These are phyloP conservation scores for Calameuta filiformis DNA, from an alignment of 2,888 invertebrate genomes.

Conservation along the genomic window DNA sequence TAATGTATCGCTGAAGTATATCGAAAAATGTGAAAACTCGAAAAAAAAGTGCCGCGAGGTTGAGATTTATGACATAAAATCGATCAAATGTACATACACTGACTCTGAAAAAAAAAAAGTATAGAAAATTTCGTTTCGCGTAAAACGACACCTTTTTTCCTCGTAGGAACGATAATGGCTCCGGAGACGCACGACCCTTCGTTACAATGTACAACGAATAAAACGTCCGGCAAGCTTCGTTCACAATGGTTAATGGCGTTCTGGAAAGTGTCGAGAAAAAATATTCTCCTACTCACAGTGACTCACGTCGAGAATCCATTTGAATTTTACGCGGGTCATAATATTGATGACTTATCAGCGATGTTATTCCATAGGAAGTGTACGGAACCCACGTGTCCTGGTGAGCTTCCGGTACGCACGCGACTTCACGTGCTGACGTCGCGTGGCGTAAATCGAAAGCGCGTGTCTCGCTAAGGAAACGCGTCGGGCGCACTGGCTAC, in stretches of 20 bases:
- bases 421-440: slow-evolving; percentile 58
- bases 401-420: slow-evolving; percentile 54
- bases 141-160: not conserved
- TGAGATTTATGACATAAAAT: not conserved
- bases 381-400: slow-evolving; percentile 47
- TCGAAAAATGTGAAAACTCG: too few relatives aligned
- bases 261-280: not conserved
- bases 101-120: too few relatives aligned
- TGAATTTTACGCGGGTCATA: slow-evolving; percentile 26
- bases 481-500: not conserved
- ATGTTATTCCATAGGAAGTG: slow-evolving; percentile 18
- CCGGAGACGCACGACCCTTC: not conserved
- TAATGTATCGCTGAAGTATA: too few relatives aligned
- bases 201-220: not conserved
- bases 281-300: not conserved
- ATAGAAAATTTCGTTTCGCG: too few relatives aligned
- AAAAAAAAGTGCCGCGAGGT: too few relatives aligned
- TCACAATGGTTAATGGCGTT: not conserved
- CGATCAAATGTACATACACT: too few relatives aligned
- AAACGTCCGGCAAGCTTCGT: not conserved
- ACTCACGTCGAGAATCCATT: slow-evolving; percentile 1
- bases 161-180: not conserved
- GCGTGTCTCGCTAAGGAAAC: slow-evolving; percentile 27
- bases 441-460: slow-evolving; percentile 47
- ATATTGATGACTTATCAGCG: slow-evolving; percentile 28